These are phyloP conservation scores for Drosophila sechellia DNA, from an alignment of 1,140 invertebrate species.

Conservation along the genomic window DNA sequence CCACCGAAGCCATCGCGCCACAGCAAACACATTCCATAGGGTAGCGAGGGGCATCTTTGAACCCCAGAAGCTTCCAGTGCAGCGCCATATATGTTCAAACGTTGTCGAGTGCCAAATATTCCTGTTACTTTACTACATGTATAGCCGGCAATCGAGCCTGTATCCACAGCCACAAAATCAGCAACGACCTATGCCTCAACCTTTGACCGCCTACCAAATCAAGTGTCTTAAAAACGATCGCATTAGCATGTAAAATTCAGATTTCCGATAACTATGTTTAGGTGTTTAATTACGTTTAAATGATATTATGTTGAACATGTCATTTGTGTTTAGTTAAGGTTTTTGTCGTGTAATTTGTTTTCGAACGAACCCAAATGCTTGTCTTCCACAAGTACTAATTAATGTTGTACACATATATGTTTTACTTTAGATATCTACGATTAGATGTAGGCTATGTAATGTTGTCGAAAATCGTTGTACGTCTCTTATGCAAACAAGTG, in stretches of 20 bases:
- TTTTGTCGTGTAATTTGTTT: constrained; percentile 43
- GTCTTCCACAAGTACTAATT: constrained; percentile 69
- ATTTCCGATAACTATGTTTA: constrained; percentile 42
- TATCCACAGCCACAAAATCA: constrained; percentile 21
- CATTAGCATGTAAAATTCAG: constrained; percentile 36
- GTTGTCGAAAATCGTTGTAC: constrained; percentile 22
- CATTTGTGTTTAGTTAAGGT: constrained; percentile 56
- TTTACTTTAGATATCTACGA: constrained; percentile 19
- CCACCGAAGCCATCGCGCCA: constrained; percentile 87
- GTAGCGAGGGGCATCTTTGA: neutral
- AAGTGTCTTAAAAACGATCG: constrained; percentile 72
- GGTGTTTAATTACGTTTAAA: constrained; percentile 67
- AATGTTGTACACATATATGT: constrained; percentile 32
- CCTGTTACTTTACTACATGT: constrained; percentile 45
- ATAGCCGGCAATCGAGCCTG: constrained; percentile 23
- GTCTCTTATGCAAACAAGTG: constrained; percentile 75
- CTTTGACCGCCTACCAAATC: constrained; percentile 65
- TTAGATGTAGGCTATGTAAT: constrained; percentile 17
- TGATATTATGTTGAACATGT: constrained; percentile 82
- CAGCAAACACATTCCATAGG: constrained; percentile 84
- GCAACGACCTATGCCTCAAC: constrained; percentile 58
- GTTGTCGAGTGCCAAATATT: constrained; percentile 52
- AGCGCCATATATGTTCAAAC: constrained; percentile 62
- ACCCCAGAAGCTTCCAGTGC: constrained; percentile 33
- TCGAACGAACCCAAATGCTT: constrained; percentile 49